Conservation (phyloP, 1,140 invertebrate genomes). For the Homalodisca vitripennis region DNA sequence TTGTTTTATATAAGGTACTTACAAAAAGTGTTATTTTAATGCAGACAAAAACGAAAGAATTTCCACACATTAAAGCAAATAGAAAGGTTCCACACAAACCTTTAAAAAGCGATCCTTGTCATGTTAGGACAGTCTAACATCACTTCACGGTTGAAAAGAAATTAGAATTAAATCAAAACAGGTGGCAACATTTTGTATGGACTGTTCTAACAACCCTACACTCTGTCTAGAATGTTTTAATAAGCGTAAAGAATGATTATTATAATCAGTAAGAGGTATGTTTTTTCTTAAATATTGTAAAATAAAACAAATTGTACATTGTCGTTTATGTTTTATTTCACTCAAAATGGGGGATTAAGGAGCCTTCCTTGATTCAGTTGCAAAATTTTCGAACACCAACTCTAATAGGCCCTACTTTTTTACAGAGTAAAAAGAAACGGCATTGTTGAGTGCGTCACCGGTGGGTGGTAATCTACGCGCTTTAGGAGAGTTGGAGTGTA, state of each 20-base stretch:
- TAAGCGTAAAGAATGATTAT: not conserved
- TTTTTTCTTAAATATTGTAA: no score
- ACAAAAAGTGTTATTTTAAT: not conserved
- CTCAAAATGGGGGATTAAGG: not conserved
- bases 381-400: no score
- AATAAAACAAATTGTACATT: not conserved
- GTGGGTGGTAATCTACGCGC: not conserved
- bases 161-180: not conserved
- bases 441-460: not conserved
- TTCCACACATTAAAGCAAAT: not conserved
- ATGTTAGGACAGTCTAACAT: not conserved
- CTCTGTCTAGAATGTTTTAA: not conserved
- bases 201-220: not conserved
- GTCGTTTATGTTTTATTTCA: not conserved
- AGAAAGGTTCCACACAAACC: not conserved
- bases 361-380: not conserved
- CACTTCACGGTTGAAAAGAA: not conserved
- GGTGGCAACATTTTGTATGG: not conserved
- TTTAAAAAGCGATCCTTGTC: not conserved
- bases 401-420: no score
- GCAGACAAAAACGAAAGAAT: not conserved
- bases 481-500: not conserved
- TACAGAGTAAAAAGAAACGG: not conserved
- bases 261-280: not conserved
- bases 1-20: not conserved